These are phyloP conservation scores for Diarsia brunnea DNA, from an alignment of 2,888 invertebrate genomes.

Conservation along the genomic window DNA sequence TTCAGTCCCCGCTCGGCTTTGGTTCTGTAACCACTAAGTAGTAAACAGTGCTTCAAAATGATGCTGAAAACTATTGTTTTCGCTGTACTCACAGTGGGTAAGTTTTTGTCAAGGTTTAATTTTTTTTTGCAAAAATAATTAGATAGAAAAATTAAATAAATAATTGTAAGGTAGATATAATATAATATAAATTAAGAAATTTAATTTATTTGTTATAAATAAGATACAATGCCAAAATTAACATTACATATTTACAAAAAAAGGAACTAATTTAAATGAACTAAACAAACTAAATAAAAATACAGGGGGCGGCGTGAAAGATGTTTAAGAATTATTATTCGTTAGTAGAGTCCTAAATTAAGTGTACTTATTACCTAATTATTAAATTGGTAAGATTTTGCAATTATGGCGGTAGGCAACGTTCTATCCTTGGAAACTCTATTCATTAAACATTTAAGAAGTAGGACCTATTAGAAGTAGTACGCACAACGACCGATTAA, in stretches of 20 bases:
- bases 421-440: no score
- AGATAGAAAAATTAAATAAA: no score
- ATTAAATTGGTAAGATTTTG: neutral
- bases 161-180: neutral
- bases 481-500: no score
- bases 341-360: neutral
- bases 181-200: neutral
- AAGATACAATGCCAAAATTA: no score
- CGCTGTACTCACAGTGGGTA: slow-evolving; percentile 76
- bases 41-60: slow-evolving; percentile 70
- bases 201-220: neutral
- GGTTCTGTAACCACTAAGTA: slow-evolving; percentile 54
- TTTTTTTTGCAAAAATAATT: neutral
- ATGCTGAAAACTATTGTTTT: slow-evolving; percentile 78
- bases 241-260: no score
- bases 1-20: slow-evolving; percentile 74
- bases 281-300: no score
- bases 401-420: neutral
- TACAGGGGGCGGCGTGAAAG: no score
- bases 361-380: neutral
- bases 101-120: slow-evolving; percentile 58
- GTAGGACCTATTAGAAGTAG: no score
- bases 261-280: no score
- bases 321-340: neutral
- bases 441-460: neutral